Evolutionary conservation across 2,797 vertebrate species (phyloP).

Genomic region (Helarctos malayanus): DNA sequence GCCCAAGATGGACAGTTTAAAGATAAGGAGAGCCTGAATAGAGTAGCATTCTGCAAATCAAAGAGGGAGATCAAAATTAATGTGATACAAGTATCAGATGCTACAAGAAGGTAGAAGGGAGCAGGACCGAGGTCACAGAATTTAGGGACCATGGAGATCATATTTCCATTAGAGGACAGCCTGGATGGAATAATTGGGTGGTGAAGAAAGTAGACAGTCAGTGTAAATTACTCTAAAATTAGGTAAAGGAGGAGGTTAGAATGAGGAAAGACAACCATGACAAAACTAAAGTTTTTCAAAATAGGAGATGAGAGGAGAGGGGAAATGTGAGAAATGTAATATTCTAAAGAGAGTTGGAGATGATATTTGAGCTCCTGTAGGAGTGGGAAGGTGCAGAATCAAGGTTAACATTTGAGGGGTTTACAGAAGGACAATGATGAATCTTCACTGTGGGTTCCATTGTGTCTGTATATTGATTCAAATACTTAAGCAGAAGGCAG

Average conservation of each 20-base stretch:
- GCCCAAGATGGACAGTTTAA: background rate
- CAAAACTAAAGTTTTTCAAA: conserved; percentile 1
- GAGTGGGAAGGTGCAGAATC: background rate
- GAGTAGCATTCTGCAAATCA: background rate
- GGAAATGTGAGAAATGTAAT: background rate
- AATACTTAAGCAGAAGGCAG: background rate
- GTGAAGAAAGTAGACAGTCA: background rate
- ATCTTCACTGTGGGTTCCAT: background rate
- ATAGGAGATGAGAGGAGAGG: background rate
- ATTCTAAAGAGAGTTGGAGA: background rate
- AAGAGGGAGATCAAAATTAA: background rate
- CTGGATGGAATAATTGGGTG: background rate
- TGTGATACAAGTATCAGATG: background rate
- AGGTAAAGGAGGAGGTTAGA: background rate
- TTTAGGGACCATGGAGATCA: background rate
- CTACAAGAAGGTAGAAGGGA: background rate
- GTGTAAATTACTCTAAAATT: background rate
- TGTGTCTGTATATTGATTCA: background rate
- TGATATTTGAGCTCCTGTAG: background rate
- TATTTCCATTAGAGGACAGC: background rate
- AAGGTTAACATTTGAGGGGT: background rate
- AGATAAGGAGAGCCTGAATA: background rate
- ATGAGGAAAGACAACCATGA: background rate
- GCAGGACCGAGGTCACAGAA: background rate
- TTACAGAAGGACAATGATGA: background rate